phyloP scores from a whole-genome alignment of 2,888 invertebrate species.

The Morinoia aosen region DNA sequence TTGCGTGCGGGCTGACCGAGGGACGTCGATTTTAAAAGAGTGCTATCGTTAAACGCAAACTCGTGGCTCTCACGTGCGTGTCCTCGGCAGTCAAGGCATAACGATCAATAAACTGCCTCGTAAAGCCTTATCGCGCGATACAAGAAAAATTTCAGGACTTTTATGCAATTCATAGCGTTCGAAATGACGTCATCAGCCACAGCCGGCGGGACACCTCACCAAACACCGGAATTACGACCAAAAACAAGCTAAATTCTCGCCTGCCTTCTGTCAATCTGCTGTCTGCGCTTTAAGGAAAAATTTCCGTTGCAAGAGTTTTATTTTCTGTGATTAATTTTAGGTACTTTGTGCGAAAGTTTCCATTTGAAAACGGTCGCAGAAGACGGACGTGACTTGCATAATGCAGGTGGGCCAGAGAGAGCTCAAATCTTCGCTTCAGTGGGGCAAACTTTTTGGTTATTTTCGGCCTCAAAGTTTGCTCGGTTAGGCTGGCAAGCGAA shows the following conservation, averaged over 20 bases:
- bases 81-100: not conserved
- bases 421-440: not conserved
- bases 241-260: not conserved
- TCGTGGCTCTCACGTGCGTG: not conserved
- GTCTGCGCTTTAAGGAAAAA: not conserved
- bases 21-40: not conserved
- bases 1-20: not conserved
- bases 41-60: not conserved
- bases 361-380: not conserved
- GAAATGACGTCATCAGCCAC: not conserved
- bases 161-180: not conserved
- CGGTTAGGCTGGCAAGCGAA: not conserved
- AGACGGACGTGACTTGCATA: not conserved
- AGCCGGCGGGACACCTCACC: not conserved
- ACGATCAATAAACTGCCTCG: conserved; percentile 9
- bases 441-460: not conserved
- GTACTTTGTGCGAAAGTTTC: not conserved
- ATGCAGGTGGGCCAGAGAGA: not conserved
- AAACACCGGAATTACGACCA: not conserved
- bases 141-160: not conserved
- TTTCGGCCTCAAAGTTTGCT: not conserved
- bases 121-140: conserved; percentile 26
- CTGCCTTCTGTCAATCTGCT: not conserved
- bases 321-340: not conserved
- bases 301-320: not conserved